Evolutionary conservation across 2,113 vertebrate species (phyloP), one percentile per base, ranked within the genome.

Genomic region (Dissostichus mawsoni): DNA sequence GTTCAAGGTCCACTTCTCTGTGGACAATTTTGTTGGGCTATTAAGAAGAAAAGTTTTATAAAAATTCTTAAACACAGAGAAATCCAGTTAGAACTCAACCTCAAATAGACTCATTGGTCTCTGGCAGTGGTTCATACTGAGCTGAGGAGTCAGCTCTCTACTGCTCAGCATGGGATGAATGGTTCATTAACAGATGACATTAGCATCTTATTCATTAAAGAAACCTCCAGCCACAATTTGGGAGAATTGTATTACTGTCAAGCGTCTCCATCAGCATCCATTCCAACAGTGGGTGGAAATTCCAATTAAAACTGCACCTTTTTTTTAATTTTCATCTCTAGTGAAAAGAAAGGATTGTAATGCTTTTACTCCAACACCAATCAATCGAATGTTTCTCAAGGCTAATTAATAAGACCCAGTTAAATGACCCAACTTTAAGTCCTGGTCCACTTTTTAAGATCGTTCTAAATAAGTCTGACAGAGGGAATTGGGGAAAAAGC

Each of bases 141-240:
- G 68, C 69, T 67, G 57, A 77, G 33, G 69, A 73, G 66, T 48
- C 36, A 48, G 62, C 50, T 73, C 66, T 70, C 67, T 57, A 5
- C 18, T 53, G 16, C 77, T 76, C 73, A 18, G 69, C 47, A 11
- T 61, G 56, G 78, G 79, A 66, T 47, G 44, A 78, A 80, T 58
- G 29, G 45, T 55, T 82, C 47, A 29, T 65, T 83, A 58, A 72
- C n/a, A 50, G 69, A 80, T 9, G 3, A 59, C 61, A 63, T 77
- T 71, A 47, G 23, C 48, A 48, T 76, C 57, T 67, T 44, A 66
- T 41, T 66, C 18, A 61, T n/a, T 48, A 62, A 76, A 79, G 41
- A 74, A 82, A 58, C 50, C 12, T 78, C 66, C 48, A 9, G 20
- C 50, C 47, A 59, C 62, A 45, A 66, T 58, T 58, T 64, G 52